phyloP scores from a whole-genome alignment of 2,888 invertebrate genomes.

The Neoscelio sp. region DNA sequence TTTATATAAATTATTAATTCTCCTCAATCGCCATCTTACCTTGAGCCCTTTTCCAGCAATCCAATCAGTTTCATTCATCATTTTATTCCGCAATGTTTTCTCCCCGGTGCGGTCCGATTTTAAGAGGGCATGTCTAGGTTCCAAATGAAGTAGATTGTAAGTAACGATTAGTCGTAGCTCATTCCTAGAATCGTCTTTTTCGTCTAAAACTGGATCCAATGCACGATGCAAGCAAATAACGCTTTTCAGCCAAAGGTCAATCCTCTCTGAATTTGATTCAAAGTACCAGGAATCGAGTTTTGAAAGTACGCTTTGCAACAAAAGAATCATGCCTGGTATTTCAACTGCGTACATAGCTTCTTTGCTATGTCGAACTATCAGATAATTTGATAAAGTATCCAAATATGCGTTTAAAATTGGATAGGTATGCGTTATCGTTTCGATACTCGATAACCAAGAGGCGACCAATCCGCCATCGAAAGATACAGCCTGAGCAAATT shows the following conservation, averaged over 20 bases:
- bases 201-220: slow-evolving; percentile 73
- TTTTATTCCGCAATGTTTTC: slow-evolving; percentile 78
- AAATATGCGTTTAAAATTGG: slow-evolving; percentile 80
- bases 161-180: slow-evolving; percentile 80
- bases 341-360: slow-evolving; percentile 80
- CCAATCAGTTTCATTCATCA: slow-evolving; percentile 82
- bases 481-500: slow-evolving; percentile 80
- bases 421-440: slow-evolving; percentile 80
- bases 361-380: slow-evolving; percentile 77
- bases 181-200: slow-evolving; percentile 79
- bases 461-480: slow-evolving; percentile 81
- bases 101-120: slow-evolving; percentile 81
- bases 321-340: slow-evolving; percentile 82
- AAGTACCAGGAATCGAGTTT: slow-evolving; percentile 82
- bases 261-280: slow-evolving; percentile 77
- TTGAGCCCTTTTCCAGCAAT: slow-evolving; percentile 81
- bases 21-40: slow-evolving; percentile 67
- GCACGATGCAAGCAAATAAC: slow-evolving; percentile 81
- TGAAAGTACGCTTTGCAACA: slow-evolving; percentile 80
- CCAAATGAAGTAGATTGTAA: slow-evolving; percentile 80
- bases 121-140: slow-evolving; percentile 80
- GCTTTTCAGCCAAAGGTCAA: slow-evolving; percentile 80
- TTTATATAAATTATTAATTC: not conserved
- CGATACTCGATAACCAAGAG: slow-evolving; percentile 81
- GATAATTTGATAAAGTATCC: slow-evolving; percentile 79